Conservation (phyloP, 2,113 vertebrate genomes). For the Gadus macrocephalus region DNA sequence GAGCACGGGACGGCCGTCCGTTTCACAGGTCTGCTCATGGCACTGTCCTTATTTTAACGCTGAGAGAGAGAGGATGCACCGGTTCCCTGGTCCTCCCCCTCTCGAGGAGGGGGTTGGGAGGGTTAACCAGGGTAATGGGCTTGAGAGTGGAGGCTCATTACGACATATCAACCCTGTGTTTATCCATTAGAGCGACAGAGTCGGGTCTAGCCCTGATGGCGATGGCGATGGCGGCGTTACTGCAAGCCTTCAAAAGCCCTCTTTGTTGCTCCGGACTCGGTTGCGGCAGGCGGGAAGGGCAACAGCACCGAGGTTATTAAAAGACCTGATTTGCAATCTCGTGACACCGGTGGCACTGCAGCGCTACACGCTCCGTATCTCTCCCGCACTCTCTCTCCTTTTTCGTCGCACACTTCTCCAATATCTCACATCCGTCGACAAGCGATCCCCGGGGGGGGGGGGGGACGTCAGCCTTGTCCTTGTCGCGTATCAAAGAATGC, state of each 20-base stretch:
- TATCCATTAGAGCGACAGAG: conserved; percentile 68
- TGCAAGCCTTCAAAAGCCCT: conserved; percentile 32
- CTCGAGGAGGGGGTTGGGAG: conserved; percentile 44
- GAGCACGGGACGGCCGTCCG: too few species aligned
- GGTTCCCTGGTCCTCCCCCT: conserved; percentile 32
- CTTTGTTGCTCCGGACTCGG: conserved; percentile 44
- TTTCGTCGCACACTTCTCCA: conserved; percentile 56
- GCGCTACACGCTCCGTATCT: conserved; percentile 28
- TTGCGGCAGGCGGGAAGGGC: conserved; percentile 35
- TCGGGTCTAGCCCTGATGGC: conserved; percentile 37
- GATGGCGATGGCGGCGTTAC: background rate
- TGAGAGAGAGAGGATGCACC: conserved; percentile 27
- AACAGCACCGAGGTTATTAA: conserved; percentile 64
- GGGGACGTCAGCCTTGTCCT: conserved; percentile 62
- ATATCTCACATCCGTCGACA: conserved; percentile 66
- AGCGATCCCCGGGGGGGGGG: conserved; percentile 41
- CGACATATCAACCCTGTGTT: conserved; percentile 59
- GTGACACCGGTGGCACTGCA: conserved; percentile 61
- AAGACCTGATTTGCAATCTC: conserved; percentile 67
- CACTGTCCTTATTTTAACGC: too few species aligned
- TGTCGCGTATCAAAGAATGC: conserved; percentile 64
- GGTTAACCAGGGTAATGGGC: conserved; percentile 70
- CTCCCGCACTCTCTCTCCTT: background rate
- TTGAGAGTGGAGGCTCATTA: conserved; percentile 65
- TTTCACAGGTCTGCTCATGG: too few species aligned